A percentile compares a stretch with the other conserved stretches of the same genome.
Evolutionary conservation across 2,113 vertebrate species (phyloP).

Genomic region (Triplophysa tibetana): DNA sequence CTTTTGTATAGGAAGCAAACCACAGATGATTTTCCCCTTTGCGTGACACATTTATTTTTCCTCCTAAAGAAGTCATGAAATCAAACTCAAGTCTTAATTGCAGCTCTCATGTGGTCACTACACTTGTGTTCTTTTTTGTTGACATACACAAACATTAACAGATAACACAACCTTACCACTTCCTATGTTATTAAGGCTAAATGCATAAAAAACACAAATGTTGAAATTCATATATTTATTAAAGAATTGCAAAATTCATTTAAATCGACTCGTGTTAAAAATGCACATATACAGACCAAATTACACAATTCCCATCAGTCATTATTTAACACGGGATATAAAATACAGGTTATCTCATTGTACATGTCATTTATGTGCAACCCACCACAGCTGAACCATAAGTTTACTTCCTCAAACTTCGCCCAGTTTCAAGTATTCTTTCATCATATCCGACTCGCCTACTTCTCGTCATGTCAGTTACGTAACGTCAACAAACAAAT

Average conservation of each 20-base stretch:
- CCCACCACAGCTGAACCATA: not conserved
- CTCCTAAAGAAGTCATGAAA: too few relatives aligned
- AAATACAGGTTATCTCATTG: not conserved
- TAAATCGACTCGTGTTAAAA: slow-evolving; percentile 16
- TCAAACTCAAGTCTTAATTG: too few relatives aligned
- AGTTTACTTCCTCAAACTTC: not conserved
- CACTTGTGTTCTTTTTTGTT: too few relatives aligned
- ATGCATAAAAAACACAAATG: not conserved
- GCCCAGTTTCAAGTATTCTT: not conserved
- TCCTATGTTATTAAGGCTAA: too few relatives aligned
- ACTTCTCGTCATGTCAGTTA: too few relatives aligned
- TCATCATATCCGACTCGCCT: not conserved
- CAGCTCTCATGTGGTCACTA: too few relatives aligned
- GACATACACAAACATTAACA: too few relatives aligned
- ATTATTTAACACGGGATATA: not conserved
- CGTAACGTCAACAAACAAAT: too few relatives aligned
- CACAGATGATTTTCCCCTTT: too few relatives aligned
- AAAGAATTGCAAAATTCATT: slow-evolving; percentile 1
- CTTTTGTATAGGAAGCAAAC: too few relatives aligned
- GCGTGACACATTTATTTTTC: too few relatives aligned
- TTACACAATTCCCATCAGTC: slow-evolving; percentile 23
- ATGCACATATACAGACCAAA: slow-evolving; percentile 26
- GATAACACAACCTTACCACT: too few relatives aligned
- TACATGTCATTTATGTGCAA: slow-evolving; percentile 3
- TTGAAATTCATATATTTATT: slow-evolving; percentile 8